Percentiles rank a stretch among this genome's conserved stretches.
Evolutionary conservation across 2,797 vertebrate species (phyloP).

Genomic region (Tiaroga cobitis): DNA sequence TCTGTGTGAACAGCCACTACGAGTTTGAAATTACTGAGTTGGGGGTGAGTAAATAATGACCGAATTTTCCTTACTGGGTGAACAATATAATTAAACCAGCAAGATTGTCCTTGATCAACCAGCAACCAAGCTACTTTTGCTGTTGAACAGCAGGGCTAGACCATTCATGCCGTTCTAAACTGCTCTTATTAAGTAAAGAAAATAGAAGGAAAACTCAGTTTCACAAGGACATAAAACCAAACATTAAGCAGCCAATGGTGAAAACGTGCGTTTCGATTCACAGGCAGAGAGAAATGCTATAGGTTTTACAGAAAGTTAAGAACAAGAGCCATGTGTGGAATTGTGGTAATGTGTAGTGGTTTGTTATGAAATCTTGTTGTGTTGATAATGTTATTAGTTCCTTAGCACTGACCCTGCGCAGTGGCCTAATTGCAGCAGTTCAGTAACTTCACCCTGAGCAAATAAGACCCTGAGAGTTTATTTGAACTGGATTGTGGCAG

Average conservation of each 20-base stretch:
- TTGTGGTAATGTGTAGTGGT: conserved; percentile 11
- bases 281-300: conserved; percentile 11
- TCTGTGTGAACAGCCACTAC: neutral
- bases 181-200: neutral
- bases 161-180: neutral
- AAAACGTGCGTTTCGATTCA: neutral
- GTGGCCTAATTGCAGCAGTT: conserved; percentile 15
- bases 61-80: neutral
- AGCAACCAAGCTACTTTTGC: neutral
- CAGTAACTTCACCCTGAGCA: conserved; percentile 33
- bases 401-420: conserved; percentile 17
- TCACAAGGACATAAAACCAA: neutral
- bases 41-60: neutral
- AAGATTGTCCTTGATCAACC: neutral
- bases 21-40: neutral
- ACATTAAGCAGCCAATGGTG: neutral
- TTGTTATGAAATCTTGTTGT: conserved; percentile 36
- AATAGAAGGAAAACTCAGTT: neutral
- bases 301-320: conserved; percentile 12
- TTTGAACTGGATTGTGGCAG: conserved; percentile 43
- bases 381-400: conserved; percentile 11
- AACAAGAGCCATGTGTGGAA: conserved; percentile 1
- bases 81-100: neutral
- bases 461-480: conserved; percentile 42
- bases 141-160: neutral